Percentiles rank a stretch among this genome's conserved stretches.
Conservation (phyloP, 2,888 invertebrate species). For the Orchestes rusci region DNA sequence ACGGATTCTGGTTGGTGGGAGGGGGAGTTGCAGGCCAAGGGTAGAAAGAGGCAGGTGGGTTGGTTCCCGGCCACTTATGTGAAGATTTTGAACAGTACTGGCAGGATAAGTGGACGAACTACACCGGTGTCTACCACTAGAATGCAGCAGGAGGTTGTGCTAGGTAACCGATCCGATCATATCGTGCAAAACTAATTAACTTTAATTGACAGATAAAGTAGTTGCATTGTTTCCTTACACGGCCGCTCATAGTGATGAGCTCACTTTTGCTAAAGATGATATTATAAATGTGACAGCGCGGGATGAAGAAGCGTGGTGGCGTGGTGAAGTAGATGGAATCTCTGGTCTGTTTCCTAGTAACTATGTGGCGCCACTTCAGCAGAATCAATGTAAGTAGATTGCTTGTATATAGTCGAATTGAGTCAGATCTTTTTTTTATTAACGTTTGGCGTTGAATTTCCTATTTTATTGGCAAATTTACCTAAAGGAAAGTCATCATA, state of each 20-base stretch:
- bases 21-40: conserved; percentile 90
- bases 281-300: conserved; percentile 82
- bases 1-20: conserved; percentile 99
- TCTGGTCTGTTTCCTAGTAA: conserved; percentile 94
- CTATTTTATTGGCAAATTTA: too few relatives aligned
- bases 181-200: not conserved
- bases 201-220: conserved; percentile 61
- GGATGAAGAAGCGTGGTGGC: conserved; percentile 97
- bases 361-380: conserved; percentile 70
- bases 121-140: conserved; percentile 66
- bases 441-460: too few relatives aligned
- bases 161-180: conserved; percentile 33
- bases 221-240: conserved; percentile 90
- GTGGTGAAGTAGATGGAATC: conserved; percentile 83
- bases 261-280: conserved; percentile 87
- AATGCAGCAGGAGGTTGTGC: conserved; percentile 51
- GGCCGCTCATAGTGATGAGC: conserved; percentile 91
- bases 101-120: conserved; percentile 62
- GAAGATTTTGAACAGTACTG: conserved; percentile 66
- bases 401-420: not conserved
- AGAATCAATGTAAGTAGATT: conserved; percentile 51
- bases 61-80: conserved; percentile 99
- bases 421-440: too few relatives aligned
- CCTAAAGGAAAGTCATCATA: too few relatives aligned
- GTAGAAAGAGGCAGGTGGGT: conserved; percentile 85